Conservation (phyloP, 2,888 invertebrate genomes). For the Hypsopygia costalis region DNA sequence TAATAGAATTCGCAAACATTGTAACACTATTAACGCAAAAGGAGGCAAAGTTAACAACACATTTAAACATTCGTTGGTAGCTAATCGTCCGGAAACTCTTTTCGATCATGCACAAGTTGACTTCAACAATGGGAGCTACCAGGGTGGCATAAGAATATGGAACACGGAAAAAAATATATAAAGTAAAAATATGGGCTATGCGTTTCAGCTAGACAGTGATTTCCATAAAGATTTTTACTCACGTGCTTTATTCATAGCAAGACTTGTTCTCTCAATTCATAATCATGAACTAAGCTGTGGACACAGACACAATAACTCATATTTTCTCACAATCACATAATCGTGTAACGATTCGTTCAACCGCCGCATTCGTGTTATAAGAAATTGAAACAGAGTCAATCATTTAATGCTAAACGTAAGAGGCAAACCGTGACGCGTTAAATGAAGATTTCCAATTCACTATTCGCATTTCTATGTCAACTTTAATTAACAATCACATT, state of each 20-base stretch:
- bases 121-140: conserved; percentile 54
- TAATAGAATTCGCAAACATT: conserved; percentile 79
- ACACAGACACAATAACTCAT: conserved; percentile 62
- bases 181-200: conserved; percentile 24
- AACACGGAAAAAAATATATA: conserved; percentile 26
- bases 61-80: conserved; percentile 71
- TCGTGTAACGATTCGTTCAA: conserved; percentile 76
- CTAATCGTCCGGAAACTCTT: conserved; percentile 75
- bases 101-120: conserved; percentile 67
- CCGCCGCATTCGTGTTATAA: conserved; percentile 71
- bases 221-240: conserved; percentile 40
- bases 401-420: conserved; percentile 76
- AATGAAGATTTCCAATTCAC: conserved; percentile 76
- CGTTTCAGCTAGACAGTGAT: conserved; percentile 22
- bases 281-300: conserved; percentile 64
- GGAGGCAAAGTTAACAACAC: conserved; percentile 77
- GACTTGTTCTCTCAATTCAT: conserved; percentile 56
- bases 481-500: conserved; percentile 78
- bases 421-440: conserved; percentile 74
- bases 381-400: conserved; percentile 79
- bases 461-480: conserved; percentile 76
- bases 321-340: conserved; percentile 77
- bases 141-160: conserved; percentile 57
- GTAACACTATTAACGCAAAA: conserved; percentile 77
- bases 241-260: conserved; percentile 74